Evolutionary conservation across 2,797 vertebrate species (phyloP).

Genomic region (Cyclopterus lumpus): DNA sequence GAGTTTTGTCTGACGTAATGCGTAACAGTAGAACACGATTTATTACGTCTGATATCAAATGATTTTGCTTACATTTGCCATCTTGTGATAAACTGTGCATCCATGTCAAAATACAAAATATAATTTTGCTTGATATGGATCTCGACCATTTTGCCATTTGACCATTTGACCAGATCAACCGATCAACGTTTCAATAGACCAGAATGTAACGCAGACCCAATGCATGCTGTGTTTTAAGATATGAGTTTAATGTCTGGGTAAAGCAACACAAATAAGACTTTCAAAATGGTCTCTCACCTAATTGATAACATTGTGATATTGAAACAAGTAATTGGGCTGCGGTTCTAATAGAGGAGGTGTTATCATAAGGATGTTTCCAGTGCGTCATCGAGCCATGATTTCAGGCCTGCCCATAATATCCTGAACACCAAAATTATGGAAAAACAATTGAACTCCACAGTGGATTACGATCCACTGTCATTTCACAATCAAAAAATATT

Average conservation of each 20-base stretch:
- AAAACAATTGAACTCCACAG: not conserved
- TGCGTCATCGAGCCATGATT: not conserved
- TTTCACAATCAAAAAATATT: not conserved
- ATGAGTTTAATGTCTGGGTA: too few species aligned
- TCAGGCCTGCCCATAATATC: not conserved
- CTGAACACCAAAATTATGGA: not conserved
- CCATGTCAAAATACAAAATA: not conserved
- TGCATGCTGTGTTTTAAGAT: slow-evolving; percentile 5
- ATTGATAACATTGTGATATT: not conserved
- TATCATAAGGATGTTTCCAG: not conserved
- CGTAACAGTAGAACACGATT: not conserved
- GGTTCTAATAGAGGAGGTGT: not conserved
- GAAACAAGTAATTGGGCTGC: not conserved
- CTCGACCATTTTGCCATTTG: not conserved
- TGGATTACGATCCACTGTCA: not conserved
- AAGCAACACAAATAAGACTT: too few species aligned
- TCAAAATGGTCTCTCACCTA: not conserved
- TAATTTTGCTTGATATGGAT: not conserved
- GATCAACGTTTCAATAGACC: slow-evolving; percentile 3
- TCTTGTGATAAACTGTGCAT: not conserved
- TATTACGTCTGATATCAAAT: not conserved
- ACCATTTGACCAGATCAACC: not conserved
- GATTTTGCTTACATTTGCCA: not conserved
- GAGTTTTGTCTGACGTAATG: not conserved
- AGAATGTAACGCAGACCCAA: not conserved